Evolutionary conservation across 2,113 vertebrate species (phyloP), one percentile per base, ranked within the genome.

Genomic region (Tichodroma muraria): DNA sequence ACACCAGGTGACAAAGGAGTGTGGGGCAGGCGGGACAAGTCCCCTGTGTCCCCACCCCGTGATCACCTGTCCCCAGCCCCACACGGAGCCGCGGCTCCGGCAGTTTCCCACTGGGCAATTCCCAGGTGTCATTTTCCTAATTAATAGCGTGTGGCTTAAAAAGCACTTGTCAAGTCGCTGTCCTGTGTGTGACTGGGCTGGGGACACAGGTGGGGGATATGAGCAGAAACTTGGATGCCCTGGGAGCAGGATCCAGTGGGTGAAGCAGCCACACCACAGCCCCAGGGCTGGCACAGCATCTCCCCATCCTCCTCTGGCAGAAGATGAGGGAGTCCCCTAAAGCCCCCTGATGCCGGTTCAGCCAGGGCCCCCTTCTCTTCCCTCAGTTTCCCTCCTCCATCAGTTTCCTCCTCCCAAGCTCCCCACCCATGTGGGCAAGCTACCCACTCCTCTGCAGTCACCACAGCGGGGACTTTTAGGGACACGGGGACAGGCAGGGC

Each of bases 61-160:
- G 31, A 31, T 45, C 10, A 6, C 33, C 54, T 2, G 0, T 24
- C 35, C 81, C 50, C 69, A 42, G 25, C 28, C 50, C 53, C 6
- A 1, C 10, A 3, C 0, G 3, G 47, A 31, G 50, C 40, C 2
- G 0, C 0, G 0, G 56, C 65, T 57, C 79, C 0, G 0, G 37
- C 42, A 5, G 7, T 33, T 85, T 85, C 86, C 66, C 75, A 3
- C 61, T 0, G 38, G 76, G 15, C 33, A 11, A 49, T 82, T 86
- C 91, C 83, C 89, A 9, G 53, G 27, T 2, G 1, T 20, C 24
- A 0, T 76, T 86, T 64, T 23, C 33, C 82, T 49, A 31, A 71
- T 85, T 75, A 92, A 82, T 28, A 53, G 22, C 16, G 1, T 4
- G 66, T 20, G 70, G 28, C 56, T 66, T 22, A 61, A 92, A 88